Base-by-base conservation (phyloP, 2,888 invertebrate genomes). In the Romanomermis culicivorax region DNA sequence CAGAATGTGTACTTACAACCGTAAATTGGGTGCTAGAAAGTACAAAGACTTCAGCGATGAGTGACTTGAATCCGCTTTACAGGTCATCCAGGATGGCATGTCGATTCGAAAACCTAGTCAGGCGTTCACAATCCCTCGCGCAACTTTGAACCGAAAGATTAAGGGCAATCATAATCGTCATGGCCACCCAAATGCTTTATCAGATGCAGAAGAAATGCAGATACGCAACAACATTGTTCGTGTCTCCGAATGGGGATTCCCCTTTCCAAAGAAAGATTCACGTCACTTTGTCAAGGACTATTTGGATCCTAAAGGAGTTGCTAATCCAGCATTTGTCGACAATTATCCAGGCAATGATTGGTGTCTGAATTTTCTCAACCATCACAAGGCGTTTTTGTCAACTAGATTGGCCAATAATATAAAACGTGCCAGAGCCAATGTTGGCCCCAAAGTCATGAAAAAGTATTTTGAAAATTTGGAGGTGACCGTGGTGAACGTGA, bases 341-440 rank as follows among this genome's bases (percentile, higher is more conserved):
- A 51, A 51, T 29, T 14, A 7, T 3, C 51, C 51, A 3, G 29
- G 26, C n/a, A 26, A 24, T 24, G 51, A 26, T n/a, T 51, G 51
- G 51, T n/a, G 20, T 51, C n/a, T n/a, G 29, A 24, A 29, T 14
- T 51, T 51, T 51, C 7, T 60, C 45, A 56, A 47, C n/a, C 58
- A 29, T n/a, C 43, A 57, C 20, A 29, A 30, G 14, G 26, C 27
- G 20, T 27, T 2, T 23, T 45, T 60, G 2, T 20, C 49, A 1
- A 20, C 24, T 7, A 29, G 56, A 43, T 2, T 56, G 27, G 55
- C 25, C 42, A 53, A 59, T 24, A 55, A 26, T 52, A 54, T 25
- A 11, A 48, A 23, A 47, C 55, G 54, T 23, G 25, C 30, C 29
- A 53, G 55, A 17, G 55, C 55, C n/a, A 24, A 57, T 14, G 26